phyloP scores from a whole-genome alignment of 2,888 invertebrate genomes.

The Salticus scenicus region DNA sequence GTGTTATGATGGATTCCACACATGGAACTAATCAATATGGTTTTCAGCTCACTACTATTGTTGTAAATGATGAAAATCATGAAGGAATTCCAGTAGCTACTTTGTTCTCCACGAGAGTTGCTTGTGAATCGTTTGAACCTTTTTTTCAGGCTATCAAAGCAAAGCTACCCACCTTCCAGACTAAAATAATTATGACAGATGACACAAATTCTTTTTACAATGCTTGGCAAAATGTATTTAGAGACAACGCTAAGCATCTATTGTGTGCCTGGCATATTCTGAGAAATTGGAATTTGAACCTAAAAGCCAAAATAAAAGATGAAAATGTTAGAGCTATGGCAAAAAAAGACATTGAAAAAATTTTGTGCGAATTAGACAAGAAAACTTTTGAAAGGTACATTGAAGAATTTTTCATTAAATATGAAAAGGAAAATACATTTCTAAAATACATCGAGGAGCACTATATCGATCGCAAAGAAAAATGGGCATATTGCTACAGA shows the following conservation, averaged over 20 bases:
- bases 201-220: conserved; percentile 18
- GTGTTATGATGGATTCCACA: conserved; percentile 20
- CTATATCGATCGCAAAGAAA: too few species aligned
- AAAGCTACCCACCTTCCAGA: background rate
- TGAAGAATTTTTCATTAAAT: too few species aligned
- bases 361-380: too few species aligned
- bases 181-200: background rate
- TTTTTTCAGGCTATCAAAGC: background rate
- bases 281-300: background rate
- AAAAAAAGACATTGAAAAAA: too few species aligned
- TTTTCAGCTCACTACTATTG: conserved; percentile 19
- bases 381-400: too few species aligned
- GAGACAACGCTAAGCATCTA: background rate
- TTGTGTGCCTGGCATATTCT: background rate
- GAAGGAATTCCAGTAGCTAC: conserved; percentile 29
- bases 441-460: too few species aligned
- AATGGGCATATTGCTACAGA: too few species aligned
- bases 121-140: background rate
- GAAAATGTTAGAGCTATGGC: too few species aligned
- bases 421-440: too few species aligned
- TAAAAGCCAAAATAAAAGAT: background rate
- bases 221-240: conserved; percentile 3
- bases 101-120: background rate
- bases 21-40: conserved; percentile 29
- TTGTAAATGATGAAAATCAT: conserved; percentile 21